Conservation (phyloP, 2,888 invertebrate species). For the Macrosiphum euphorbiae region DNA sequence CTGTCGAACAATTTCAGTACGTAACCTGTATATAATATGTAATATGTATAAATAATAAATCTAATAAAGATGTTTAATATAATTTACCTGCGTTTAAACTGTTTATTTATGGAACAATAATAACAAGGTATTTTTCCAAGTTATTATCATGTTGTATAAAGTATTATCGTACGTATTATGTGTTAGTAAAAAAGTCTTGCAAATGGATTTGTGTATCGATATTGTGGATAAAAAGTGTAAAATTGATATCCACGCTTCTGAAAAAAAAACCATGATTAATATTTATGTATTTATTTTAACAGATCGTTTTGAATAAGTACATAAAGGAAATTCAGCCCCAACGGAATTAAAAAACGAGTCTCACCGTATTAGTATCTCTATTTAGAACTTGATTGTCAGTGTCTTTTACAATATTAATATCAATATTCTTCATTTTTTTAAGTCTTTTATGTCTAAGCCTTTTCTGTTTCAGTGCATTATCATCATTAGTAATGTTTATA, state of each 20-base stretch:
- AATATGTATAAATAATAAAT: background rate
- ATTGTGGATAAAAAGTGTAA: background rate
- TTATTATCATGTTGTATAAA: background rate
- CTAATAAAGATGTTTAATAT: background rate
- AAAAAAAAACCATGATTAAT: background rate
- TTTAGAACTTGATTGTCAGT: constrained; percentile 4
- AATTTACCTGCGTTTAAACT: constrained; percentile 5
- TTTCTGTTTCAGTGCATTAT: background rate
- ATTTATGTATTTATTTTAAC: background rate
- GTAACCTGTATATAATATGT: background rate
- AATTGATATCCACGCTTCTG: background rate
- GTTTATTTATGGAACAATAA: background rate
- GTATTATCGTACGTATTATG: background rate
- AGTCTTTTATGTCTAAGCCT: background rate
- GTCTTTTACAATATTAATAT: constrained; percentile 19
- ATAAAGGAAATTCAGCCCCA: background rate
- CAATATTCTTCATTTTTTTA: background rate
- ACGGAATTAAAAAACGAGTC: background rate
- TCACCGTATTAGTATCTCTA: background rate
- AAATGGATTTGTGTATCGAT: background rate
- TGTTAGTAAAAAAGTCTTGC: background rate
- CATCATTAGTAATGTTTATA: background rate
- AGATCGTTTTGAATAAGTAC: background rate
- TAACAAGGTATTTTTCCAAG: background rate
- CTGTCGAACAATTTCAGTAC: background rate